phyloP scores from a whole-genome alignment of 2,888 invertebrate species.

The Cotesia congregata region DNA sequence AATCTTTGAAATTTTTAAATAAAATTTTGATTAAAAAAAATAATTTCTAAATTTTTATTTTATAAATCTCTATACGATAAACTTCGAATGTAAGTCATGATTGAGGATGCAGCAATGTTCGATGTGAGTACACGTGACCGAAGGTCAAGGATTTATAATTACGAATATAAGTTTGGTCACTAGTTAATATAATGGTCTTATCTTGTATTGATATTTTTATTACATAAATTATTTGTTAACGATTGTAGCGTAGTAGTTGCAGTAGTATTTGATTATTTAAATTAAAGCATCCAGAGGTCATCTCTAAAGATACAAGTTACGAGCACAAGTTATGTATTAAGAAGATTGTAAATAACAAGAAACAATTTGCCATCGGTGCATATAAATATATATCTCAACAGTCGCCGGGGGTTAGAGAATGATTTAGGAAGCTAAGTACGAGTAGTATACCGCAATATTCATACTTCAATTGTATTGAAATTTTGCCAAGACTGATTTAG shows the following conservation, averaged over 20 bases:
- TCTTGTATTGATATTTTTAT: conserved; percentile 38
- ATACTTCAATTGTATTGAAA: no score
- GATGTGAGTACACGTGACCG: conserved; percentile 62
- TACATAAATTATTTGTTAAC: neutral
- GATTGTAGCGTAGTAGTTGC: neutral
- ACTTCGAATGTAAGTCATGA: conserved; percentile 52
- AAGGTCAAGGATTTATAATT: conserved; percentile 42
- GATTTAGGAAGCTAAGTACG: neutral
- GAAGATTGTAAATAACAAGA: conserved; percentile 10
- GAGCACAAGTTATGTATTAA: conserved; percentile 20
- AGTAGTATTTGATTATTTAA: conserved; percentile 7
- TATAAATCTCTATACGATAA: neutral
- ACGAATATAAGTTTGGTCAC: neutral
- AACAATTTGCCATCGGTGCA: conserved; percentile 22
- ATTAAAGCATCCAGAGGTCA: conserved; percentile 16
- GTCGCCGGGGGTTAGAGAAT: conserved; percentile 27
- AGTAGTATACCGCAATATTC: no score
- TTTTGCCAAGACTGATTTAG: no score
- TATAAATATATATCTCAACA: conserved; percentile 22
- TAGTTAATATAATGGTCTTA: neutral
- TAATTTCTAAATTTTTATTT: neutral
- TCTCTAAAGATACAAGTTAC: neutral
- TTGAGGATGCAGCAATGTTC: conserved; percentile 62
- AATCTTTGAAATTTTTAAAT: neutral
- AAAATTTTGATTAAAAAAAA: neutral